Conservation (phyloP, 2,113 vertebrate genomes). For the Illadopsis cleaveri region DNA sequence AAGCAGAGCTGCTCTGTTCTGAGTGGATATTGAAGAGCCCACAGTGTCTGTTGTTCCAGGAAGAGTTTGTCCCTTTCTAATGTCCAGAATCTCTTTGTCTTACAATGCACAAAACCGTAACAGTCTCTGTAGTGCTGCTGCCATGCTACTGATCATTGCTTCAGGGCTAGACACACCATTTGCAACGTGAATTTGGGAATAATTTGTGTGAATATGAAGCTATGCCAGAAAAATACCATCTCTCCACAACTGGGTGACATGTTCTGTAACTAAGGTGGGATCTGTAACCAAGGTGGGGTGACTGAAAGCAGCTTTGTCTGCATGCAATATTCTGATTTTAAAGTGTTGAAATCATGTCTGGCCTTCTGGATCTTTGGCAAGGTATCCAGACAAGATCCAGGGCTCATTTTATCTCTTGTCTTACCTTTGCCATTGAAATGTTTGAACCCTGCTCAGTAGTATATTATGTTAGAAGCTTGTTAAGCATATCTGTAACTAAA, state of each 20-base stretch:
- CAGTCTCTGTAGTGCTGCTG: background rate
- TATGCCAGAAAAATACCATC: background rate
- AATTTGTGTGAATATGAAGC: background rate
- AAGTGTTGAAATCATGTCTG: background rate
- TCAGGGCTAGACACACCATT: background rate
- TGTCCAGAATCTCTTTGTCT: background rate
- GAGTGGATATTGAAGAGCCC: background rate
- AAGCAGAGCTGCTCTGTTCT: background rate
- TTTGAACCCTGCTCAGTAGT: background rate
- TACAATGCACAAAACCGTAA: background rate
- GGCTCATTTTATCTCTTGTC: background rate
- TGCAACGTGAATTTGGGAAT: background rate
- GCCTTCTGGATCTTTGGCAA: background rate
- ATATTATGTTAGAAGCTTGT: background rate
- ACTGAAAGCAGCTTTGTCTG: slow-evolving; percentile 13
- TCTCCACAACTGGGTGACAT: background rate
- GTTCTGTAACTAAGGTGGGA: background rate
- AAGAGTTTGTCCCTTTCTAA: background rate
- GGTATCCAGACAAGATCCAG: background rate
- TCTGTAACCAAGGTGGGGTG: background rate
- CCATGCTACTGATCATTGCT: background rate
- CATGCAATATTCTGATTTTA: background rate
- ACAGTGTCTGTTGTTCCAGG: background rate
- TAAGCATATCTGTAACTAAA: background rate
- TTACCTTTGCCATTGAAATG: background rate